Evolutionary conservation across 1,140 invertebrate genomes (phyloP), one percentile per base, ranked within the genome.

Genomic region (Drepana arcuata): DNA sequence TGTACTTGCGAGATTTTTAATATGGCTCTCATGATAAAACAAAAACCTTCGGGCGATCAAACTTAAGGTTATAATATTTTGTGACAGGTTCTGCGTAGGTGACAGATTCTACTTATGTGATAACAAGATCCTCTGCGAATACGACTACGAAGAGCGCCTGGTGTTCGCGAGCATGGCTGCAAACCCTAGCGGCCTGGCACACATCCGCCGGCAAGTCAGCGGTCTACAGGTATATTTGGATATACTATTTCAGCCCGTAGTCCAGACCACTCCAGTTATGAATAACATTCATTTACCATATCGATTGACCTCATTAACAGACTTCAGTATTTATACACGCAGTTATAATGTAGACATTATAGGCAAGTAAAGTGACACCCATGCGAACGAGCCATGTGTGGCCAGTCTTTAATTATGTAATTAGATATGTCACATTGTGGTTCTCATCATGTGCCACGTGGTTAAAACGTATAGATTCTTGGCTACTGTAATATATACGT

Each of bases 101-200:
- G 95, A 97, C 70, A 87, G 92, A 57, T 97, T 95, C 78, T 96
- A 95, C 77, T 81, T 96, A 48, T 95, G 92, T 81, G 94, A 96
- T 78, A 96, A 96, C 84, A 95, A 95, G 84, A 95, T 97, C 48
- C 87, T 97, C 1, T 97, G 95, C 83, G 93, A 96, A 73, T 95
- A 95, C 75, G 95, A 97, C 81, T 97, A 96, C 82, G 93, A 96
- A 74, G 95, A 96, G 75, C 83, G 93, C 55, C 87, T 95, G 74
- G 90, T 95, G 38, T 96, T 95, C 69, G 93, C 94, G 14, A 94
- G 90, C 77, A 92, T 95, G 89, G 91, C 91, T n/a, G 90, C 93
- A 55, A 93, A 94, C 74, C 93, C 93, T 27, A 93, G 90, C 55
- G 92, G 91, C 25, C 80, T 95, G 48, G 93, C 93, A 16, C 93